Evolutionary conservation across 2,888 invertebrate genomes (phyloP).

Genomic region (Auanema freiburgensis): DNA sequence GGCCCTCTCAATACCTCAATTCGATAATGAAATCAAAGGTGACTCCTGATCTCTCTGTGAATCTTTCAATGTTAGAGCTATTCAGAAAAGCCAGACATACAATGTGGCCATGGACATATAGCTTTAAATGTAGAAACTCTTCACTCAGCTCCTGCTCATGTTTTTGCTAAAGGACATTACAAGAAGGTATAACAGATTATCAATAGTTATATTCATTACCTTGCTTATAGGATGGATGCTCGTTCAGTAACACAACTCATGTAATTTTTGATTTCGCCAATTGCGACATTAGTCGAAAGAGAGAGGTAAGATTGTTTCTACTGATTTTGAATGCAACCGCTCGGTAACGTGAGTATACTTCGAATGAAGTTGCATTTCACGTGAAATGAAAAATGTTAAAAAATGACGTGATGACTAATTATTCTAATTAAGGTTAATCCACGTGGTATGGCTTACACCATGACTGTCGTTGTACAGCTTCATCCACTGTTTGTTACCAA

Average conservation of each 20-base stretch:
- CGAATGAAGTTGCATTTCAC: too few species aligned
- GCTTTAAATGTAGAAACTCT: constrained; percentile 45
- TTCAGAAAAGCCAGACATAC: constrained; percentile 20
- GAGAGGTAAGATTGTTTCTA: constrained; percentile 43
- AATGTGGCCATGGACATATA: constrained; percentile 40
- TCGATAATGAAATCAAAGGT: neutral
- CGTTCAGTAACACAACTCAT: constrained; percentile 44
- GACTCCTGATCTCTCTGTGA: neutral
- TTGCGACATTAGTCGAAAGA: constrained; percentile 57
- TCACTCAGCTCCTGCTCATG: constrained; percentile 48
- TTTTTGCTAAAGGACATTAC: constrained; percentile 60
- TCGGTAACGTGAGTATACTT: too few species aligned
- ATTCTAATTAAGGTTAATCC: constrained; percentile 49
- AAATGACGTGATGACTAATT: neutral
- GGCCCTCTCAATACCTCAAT: neutral
- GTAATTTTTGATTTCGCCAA: constrained; percentile 56
- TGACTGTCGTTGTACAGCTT: constrained; percentile 63
- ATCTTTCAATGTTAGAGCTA: neutral
- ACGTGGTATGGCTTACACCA: constrained; percentile 56
- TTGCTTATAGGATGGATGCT: constrained; percentile 46
- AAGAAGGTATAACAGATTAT: constrained; percentile 26
- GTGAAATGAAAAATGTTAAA: neutral
- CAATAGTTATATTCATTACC: neutral
- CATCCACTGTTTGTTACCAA: constrained; percentile 60
- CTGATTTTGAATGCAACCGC: too few species aligned